Evolutionary conservation across 2,888 invertebrate species (phyloP).

Genomic region (Campopleginae sp.): DNA sequence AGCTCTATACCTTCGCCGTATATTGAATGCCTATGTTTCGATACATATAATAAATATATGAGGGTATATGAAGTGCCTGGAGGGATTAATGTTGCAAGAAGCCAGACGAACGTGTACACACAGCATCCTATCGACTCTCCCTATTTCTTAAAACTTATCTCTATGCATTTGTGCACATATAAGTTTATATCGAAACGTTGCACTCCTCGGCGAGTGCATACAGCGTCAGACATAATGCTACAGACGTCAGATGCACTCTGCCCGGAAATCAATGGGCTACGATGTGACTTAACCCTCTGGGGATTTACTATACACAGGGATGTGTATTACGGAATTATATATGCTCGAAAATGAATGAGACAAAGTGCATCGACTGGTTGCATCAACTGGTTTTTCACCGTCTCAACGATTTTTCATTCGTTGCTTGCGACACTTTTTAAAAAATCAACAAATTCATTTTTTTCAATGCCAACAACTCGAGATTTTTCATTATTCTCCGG

Average conservation of each 20-base stretch:
- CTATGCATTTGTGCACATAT: neutral
- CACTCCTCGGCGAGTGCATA: constrained; percentile 35
- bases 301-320: constrained; percentile 36
- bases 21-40: constrained; percentile 24
- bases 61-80: constrained; percentile 29
- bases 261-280: constrained; percentile 63
- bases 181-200: constrained; percentile 31
- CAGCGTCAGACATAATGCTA: constrained; percentile 43
- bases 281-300: constrained; percentile 46
- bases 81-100: constrained; percentile 59
- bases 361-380: neutral
- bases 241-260: constrained; percentile 59
- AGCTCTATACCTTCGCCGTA: constrained; percentile 42
- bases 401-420: neutral
- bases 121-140: constrained; percentile 21
- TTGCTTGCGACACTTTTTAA: neutral
- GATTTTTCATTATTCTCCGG: neutral
- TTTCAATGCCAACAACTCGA: neutral
- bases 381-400: neutral
- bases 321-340: constrained; percentile 31
- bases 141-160: neutral
- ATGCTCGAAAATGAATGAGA: neutral
- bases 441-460: neutral
- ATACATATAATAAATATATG: constrained; percentile 33
- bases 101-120: constrained; percentile 40